Evolutionary conservation across 2,113 vertebrate species (phyloP), one percentile per base, ranked within the genome.

Genomic region (Lophura nycthemera): DNA sequence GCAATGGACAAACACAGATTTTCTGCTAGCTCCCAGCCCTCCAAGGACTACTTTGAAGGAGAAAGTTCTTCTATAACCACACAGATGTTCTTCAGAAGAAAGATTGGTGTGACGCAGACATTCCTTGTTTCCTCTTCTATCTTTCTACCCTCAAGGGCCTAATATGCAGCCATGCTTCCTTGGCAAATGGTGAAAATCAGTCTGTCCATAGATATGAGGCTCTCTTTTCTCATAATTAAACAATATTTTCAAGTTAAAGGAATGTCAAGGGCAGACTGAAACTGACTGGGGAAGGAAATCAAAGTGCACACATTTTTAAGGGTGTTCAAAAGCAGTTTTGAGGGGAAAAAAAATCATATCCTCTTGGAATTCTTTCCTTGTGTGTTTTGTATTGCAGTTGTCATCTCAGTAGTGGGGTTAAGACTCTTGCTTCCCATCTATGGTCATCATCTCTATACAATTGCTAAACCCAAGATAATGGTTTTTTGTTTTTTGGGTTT

Each of bases 221-320:
- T 81, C 85, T 91, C 36, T 25, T 93, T 93, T 90, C 79, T 76
- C 52, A 54, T 88, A 85, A 92, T 93, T 86, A 91, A 84, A 48
- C 6, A 89, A 30, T 77, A 86, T 71, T 83, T 76, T 70, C 64
- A 80, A 63, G 16, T 75, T 67, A 71, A 43, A 54, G 29, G 60
- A 82, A 85, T n/a, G 42, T 72, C 63, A 94, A 89, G 22, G 60
- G 83, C 42, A 50, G 60, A 81, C 81, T 91, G 66, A 83, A 78
- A 79, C 50, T 36, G 59, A 50, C 43, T 43, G 21, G 18, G 61
- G 70, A 90, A 92, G 61, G 67, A 91, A 77, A 70, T 67, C 59
- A 76, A 89, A 90, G 38, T n/a, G 29, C 36, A 40, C 43, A 89
- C 20, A 38, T 25, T 48, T 80, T 54, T 54, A 50, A n/a, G 78